Base-by-base conservation (phyloP, 2,888 invertebrate genomes). In the Eurois occulta region DNA sequence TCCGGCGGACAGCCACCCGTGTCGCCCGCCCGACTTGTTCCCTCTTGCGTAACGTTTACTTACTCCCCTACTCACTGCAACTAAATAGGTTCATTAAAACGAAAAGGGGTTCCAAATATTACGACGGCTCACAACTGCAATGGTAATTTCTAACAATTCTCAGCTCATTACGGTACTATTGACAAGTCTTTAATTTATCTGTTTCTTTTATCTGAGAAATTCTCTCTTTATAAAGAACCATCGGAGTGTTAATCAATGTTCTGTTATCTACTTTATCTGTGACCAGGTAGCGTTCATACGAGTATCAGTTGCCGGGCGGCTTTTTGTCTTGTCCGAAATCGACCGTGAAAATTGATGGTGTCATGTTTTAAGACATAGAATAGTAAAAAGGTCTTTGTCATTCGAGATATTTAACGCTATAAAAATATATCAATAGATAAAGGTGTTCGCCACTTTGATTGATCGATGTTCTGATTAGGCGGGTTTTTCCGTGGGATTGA, bases 31-130 rank as follows among this genome's bases (percentile, higher is more conserved):
- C 93, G 91, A 92, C 90, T 92, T 95, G 92, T 83, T 90, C 85
- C 88, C 85, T 93, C 93, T 93, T 92, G 93, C 95, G 93, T 94
- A 93, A 94, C 94, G 88, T 90, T 90, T 85, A 84, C 83, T 86
- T 89, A 86, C 87, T 90, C 89, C 91, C 88, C 83, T 83, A 85
- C 55, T 78, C 78, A 84, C 77, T 81, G 79, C 73, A 75, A 74
- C 74, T 77, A 81, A 85, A 80, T 78, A 73, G 75, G 78, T 73
- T 79, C 77, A 81, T 79, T 82, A 80, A 86, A 78, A 83, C 71
- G 60, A 83, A 76, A 48, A 75, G 77, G 81, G 73, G 78, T 84
- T 75, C 64, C 72, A 78, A 83, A 77, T 86, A 79, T 70, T 72
- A 80, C 84, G 79, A 84, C 76, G 46, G 73, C 32, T 75, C 65